These are phyloP conservation scores for Empidonax alnorum DNA, from an alignment of 2,113 vertebrate species.

Conservation along the genomic window DNA sequence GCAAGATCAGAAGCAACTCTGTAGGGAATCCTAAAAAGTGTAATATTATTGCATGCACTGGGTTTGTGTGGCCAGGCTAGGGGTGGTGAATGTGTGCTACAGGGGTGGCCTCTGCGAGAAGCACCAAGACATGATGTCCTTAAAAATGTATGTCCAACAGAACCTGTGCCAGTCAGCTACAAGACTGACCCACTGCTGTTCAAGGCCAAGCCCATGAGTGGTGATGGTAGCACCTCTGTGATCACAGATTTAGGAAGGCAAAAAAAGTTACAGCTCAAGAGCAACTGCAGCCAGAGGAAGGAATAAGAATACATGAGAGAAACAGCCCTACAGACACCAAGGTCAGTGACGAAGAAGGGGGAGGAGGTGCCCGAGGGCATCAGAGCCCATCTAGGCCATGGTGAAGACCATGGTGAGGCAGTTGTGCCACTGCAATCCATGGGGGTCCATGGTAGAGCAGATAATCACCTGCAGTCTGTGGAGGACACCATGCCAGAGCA, in stretches of 20 bases:
- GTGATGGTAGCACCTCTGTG: accelerated
- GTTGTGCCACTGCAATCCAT: neutral
- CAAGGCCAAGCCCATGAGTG: too few relatives aligned
- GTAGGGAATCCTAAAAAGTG: neutral
- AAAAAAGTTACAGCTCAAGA: neutral
- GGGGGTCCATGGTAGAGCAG: neutral
- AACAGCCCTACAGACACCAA: neutral
- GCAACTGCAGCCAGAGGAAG: neutral
- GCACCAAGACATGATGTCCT: neutral
- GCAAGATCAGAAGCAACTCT: neutral
- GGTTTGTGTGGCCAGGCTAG: neutral
- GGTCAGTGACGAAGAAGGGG: neutral
- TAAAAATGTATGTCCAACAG: neutral
- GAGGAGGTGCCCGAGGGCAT: neutral
- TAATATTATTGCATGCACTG: too few relatives aligned
- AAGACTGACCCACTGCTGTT: neutral
- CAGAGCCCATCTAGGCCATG: neutral
- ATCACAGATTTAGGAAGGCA: neutral
- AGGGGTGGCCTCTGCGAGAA: neutral
- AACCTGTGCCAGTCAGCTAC: accelerated
- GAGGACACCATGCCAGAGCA: neutral
- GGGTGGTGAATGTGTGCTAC: neutral
- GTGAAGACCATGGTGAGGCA: neutral
- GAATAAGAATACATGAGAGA: neutral
- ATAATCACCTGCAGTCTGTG: too few relatives aligned